phyloP scores from a whole-genome alignment of 1,140 invertebrate genomes.

The Brachionus rotundiformis region DNA sequence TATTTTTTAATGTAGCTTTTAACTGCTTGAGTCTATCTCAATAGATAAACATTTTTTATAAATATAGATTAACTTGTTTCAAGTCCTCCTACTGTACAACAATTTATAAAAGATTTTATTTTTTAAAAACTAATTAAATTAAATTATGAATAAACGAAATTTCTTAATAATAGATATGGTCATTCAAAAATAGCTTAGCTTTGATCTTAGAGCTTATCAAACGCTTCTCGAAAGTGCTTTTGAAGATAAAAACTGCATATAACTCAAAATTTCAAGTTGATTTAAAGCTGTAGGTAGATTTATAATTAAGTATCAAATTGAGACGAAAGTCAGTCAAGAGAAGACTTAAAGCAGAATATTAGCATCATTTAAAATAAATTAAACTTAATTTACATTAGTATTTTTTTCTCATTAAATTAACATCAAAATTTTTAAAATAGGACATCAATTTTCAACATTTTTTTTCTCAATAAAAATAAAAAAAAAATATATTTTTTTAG shows the following conservation, averaged over 20 bases:
- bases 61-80: neutral
- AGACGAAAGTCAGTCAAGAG: conserved; percentile 11
- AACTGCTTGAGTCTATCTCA: neutral
- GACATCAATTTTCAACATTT: neutral
- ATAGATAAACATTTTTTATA: neutral
- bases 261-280: neutral
- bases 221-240: neutral
- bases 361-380: conserved; percentile 5
- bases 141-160: neutral
- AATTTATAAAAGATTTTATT: neutral
- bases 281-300: neutral
- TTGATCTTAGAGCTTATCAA: neutral
- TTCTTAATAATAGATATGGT: neutral
- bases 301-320: conserved; percentile 3
- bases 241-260: neutral
- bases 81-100: neutral
- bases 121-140: too few relatives aligned
- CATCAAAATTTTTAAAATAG: neutral
- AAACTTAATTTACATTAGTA: neutral
- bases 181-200: neutral
- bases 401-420: neutral
- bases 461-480: too few relatives aligned
- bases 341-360: conserved; percentile 7
- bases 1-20: neutral
- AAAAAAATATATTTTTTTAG: too few relatives aligned